These are phyloP conservation scores for Leptinotarsa texana DNA, from an alignment of 1,140 invertebrate genomes.

Conservation along the genomic window DNA sequence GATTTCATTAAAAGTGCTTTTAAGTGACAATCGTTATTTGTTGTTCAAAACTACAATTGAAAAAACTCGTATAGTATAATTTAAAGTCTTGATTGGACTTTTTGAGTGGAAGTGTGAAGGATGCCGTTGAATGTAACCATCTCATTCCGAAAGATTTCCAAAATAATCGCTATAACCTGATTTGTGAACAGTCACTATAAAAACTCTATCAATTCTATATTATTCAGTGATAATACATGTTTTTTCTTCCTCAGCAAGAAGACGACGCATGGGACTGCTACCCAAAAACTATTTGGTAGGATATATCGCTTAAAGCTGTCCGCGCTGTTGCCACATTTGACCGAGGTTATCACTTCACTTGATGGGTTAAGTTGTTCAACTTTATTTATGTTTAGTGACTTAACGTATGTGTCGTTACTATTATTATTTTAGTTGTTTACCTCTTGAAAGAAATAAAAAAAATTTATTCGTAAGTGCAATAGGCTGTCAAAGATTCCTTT, in stretches of 20 bases:
- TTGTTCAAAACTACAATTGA: too few relatives aligned
- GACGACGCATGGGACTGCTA: slow-evolving; percentile 43
- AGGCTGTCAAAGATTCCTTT: not conserved
- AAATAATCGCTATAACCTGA: too few relatives aligned
- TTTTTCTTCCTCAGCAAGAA: slow-evolving; percentile 44
- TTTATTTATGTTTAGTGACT: slow-evolving; percentile 35
- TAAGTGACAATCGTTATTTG: too few relatives aligned
- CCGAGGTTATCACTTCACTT: slow-evolving; percentile 34
- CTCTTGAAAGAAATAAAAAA: not conserved
- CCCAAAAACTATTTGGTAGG: slow-evolving; percentile 49
- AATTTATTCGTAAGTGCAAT: not conserved
- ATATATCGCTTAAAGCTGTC: slow-evolving; percentile 38
- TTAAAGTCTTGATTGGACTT: too few relatives aligned
- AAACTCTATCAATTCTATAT: too few relatives aligned
- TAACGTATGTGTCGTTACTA: slow-evolving; percentile 37
- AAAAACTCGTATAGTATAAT: too few relatives aligned
- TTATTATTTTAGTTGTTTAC: slow-evolving; percentile 19
- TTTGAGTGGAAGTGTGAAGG: too few relatives aligned
- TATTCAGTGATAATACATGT: not conserved
- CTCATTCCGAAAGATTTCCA: too few relatives aligned
- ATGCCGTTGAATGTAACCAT: too few relatives aligned
- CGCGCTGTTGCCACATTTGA: slow-evolving; percentile 36
- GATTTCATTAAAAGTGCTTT: too few relatives aligned
- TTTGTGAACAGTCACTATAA: too few relatives aligned
- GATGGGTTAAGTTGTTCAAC: slow-evolving; percentile 31